phyloP scores from a whole-genome alignment of 2,888 invertebrate species.

The Arenicola marina region DNA sequence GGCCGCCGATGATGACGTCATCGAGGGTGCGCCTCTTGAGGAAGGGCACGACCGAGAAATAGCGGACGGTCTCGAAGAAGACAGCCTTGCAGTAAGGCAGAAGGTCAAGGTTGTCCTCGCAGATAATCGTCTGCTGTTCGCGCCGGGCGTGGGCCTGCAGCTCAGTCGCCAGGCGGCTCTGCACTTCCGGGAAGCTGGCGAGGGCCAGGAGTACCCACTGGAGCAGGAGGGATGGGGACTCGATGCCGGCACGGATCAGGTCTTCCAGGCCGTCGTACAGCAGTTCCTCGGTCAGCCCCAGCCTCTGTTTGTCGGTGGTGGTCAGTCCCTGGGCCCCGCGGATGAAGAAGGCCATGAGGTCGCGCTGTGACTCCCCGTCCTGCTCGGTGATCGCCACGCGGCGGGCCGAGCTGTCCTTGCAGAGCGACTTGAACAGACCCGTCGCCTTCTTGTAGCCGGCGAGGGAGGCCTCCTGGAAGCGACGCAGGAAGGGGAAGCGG shows the following conservation, averaged over 20 bases:
- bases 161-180: constrained; percentile 13
- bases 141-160: constrained; percentile 2
- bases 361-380: not conserved
- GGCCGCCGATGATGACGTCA: constrained; percentile 4
- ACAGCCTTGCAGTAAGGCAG: constrained; percentile 21
- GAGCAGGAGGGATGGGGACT: constrained; percentile 19
- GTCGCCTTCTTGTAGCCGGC: constrained; percentile 10
- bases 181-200: constrained; percentile 10
- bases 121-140: not conserved
- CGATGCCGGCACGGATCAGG: constrained; percentile 23
- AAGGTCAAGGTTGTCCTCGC: constrained; percentile 4
- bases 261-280: constrained; percentile 17
- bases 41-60: constrained; percentile 15
- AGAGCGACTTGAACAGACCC: constrained; percentile 10
- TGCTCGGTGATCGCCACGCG: not conserved
- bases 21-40: constrained; percentile 17
- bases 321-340: constrained; percentile 5
- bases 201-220: constrained; percentile 17
- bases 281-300: constrained; percentile 10
- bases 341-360: constrained; percentile 10
- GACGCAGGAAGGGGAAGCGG: constrained; percentile 12
- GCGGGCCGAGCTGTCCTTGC: not conserved
- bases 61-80: constrained; percentile 13
- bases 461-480: not conserved
- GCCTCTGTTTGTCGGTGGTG: not conserved